Evolutionary conservation across 2,797 vertebrate genomes (phyloP).

Genomic region (Oceanodroma leucorhoa): DNA sequence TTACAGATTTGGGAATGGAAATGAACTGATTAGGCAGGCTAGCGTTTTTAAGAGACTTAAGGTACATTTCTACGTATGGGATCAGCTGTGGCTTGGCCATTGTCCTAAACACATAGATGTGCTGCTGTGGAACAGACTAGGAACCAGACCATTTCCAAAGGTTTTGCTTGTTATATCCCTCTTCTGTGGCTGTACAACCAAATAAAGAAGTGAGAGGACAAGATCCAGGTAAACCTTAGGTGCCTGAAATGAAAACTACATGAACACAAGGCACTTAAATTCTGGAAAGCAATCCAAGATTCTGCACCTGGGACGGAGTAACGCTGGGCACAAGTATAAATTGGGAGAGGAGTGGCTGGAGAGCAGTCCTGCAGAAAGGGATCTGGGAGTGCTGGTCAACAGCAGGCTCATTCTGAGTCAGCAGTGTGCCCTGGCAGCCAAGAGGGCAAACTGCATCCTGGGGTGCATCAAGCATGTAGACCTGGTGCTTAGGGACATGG

Average conservation of each 20-base stretch:
- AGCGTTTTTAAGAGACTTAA: background rate
- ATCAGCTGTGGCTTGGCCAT: background rate
- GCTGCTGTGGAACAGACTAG: background rate
- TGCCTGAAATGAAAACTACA: background rate
- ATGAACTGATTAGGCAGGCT: background rate
- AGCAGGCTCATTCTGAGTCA: background rate
- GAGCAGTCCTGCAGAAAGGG: background rate
- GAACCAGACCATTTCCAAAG: background rate
- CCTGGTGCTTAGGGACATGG: background rate
- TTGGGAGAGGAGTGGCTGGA: background rate
- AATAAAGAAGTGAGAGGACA: background rate
- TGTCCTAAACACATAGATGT: background rate
- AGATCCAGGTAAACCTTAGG: background rate
- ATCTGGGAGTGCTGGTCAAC: background rate
- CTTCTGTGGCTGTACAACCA: background rate
- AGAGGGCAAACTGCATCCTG: background rate
- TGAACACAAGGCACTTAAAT: background rate
- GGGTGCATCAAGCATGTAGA: no score
- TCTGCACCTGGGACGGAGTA: background rate
- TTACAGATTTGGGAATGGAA: background rate
- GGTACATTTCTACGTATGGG: background rate
- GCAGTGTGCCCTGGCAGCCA: background rate
- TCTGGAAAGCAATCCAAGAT: background rate
- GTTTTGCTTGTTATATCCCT: background rate
- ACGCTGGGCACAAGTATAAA: background rate